Evolutionary conservation across 2,888 invertebrate genomes (phyloP).

Genomic region (Zygaena filipendulae): DNA sequence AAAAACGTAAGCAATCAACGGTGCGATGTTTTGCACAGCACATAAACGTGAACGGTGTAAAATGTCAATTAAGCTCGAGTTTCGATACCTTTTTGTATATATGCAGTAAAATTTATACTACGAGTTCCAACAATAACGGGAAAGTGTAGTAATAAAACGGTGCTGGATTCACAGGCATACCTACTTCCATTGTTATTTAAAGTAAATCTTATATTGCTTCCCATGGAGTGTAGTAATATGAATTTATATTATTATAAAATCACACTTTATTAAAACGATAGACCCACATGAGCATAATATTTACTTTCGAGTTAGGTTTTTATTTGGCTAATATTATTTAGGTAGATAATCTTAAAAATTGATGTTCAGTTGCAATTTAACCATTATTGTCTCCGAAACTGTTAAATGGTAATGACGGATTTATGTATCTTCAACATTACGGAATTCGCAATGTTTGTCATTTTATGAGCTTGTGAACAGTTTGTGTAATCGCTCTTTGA

Average conservation of each 20-base stretch:
- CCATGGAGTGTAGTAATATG: no score
- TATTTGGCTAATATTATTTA: no score
- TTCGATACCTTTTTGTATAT: constrained; percentile 56
- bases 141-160: constrained; percentile 21
- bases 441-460: constrained; percentile 48
- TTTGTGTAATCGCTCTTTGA: constrained; percentile 54
- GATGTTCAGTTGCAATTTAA: no score
- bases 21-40: constrained; percentile 53
- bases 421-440: constrained; percentile 52
- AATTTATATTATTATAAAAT: no score
- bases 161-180: constrained; percentile 12
- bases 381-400: no score
- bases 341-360: no score
- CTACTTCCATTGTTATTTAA: constrained; percentile 6
- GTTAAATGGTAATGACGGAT: no score
- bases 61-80: constrained; percentile 55
- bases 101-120: constrained; percentile 43
- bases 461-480: constrained; percentile 55
- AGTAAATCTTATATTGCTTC: constrained; percentile 41
- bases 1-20: constrained; percentile 59
- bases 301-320: no score
- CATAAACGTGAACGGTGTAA: constrained; percentile 54
- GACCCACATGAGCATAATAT: no score
- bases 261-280: no score
- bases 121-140: constrained; percentile 26